phyloP scores from a whole-genome alignment of 2,113 vertebrate genomes.

The Paratilapia polleni region DNA sequence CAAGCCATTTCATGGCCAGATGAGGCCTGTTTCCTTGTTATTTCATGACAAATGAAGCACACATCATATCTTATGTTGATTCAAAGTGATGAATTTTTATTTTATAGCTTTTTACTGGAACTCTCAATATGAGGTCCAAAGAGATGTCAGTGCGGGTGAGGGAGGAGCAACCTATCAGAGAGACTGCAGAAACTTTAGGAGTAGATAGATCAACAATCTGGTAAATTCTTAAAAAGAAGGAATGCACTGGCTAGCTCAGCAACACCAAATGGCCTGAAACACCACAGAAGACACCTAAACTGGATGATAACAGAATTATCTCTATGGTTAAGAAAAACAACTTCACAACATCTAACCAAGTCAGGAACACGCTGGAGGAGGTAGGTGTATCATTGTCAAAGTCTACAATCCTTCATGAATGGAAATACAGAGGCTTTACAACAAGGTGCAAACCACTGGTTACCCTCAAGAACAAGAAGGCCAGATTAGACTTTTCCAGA shows the following conservation, averaged over 20 bases:
- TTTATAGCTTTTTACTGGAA: not conserved
- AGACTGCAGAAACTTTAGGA: not conserved
- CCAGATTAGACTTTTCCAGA: not conserved
- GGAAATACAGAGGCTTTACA: not conserved
- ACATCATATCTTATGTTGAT: not conserved
- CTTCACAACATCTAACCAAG: not conserved
- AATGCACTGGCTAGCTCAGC: not conserved
- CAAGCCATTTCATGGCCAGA: too few species aligned
- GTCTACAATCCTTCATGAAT: rapidly evolving
- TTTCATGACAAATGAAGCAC: too few species aligned
- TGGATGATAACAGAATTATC: too few species aligned
- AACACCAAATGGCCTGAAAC: not conserved
- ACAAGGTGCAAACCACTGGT: not conserved
- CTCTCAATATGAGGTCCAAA: not conserved
- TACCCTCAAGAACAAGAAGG: not conserved
- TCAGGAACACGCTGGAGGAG: not conserved
- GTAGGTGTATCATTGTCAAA: rapidly evolving
- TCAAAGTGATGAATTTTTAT: not conserved
- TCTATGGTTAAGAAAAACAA: too few species aligned
- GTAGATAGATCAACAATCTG: not conserved
- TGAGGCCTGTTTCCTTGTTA: too few species aligned
- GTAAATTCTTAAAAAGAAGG: not conserved
- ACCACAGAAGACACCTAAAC: not conserved
- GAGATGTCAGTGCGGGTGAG: rapidly evolving
- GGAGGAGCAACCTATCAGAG: not conserved